Percentiles rank a stretch among this genome's conserved stretches.
These are phyloP conservation scores for Pseudorhombus dupliciocellatus DNA, from an alignment of 2,113 vertebrate species.

Conservation along the genomic window DNA sequence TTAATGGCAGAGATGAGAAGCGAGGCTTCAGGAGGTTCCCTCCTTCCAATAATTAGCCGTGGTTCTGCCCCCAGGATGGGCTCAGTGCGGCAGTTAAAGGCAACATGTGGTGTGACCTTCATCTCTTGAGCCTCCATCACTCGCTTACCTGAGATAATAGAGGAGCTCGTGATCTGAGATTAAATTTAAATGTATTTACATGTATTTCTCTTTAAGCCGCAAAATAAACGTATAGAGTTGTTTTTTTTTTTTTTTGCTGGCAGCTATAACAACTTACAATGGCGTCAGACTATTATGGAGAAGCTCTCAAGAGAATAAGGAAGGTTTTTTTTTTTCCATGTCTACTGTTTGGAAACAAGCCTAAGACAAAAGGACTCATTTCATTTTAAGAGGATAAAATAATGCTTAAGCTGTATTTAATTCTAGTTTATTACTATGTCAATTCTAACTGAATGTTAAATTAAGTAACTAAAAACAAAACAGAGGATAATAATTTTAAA, in stretches of 20 bases:
- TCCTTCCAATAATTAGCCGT: constrained; percentile 78
- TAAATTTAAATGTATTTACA: background rate
- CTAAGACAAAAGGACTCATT: background rate
- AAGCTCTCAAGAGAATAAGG: constrained; percentile 26
- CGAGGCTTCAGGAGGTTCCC: constrained; percentile 70
- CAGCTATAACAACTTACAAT: background rate
- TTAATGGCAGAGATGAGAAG: constrained; percentile 61
- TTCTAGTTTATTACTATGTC: background rate
- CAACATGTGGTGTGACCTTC: constrained; percentile 80
- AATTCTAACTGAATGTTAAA: too few relatives aligned
- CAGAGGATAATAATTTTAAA: too few relatives aligned
- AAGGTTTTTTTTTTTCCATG: constrained; percentile 21
- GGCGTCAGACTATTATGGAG: background rate
- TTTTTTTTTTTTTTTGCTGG: background rate
- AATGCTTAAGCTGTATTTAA: background rate
- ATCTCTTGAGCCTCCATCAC: constrained; percentile 58
- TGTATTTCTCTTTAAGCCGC: background rate
- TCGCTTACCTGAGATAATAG: constrained; percentile 27
- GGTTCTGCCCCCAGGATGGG: constrained; percentile 77
- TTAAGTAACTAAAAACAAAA: too few relatives aligned
- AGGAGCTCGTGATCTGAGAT: background rate
- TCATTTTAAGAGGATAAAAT: background rate
- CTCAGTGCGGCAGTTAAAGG: constrained; percentile 69
- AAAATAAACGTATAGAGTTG: background rate
- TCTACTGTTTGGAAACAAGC: background rate